Base-by-base conservation (phyloP, 2,888 invertebrate species). In the Aethes cnicana region DNA sequence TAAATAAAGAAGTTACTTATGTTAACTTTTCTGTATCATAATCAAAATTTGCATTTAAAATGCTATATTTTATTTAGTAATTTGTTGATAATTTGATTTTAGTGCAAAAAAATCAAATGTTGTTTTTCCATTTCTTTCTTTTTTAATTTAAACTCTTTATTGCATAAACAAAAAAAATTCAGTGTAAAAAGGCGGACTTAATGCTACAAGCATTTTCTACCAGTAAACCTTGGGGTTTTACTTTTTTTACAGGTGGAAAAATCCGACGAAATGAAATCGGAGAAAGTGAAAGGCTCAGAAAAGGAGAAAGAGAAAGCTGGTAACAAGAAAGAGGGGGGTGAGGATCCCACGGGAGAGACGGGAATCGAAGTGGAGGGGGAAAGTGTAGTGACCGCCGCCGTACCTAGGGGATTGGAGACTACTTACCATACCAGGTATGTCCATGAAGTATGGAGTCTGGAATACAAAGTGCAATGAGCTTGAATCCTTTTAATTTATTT, bases 311-410 rank as follows among this genome's bases (percentile, higher is more conserved):
- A 90, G 53, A 88, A 90, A 68, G 63, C 83, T 50, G 82, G 79
- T 1, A 83, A 78, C 43, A 86, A 77, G 41, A 83, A 84, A 3
- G 86, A 88, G 0, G 78, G 81, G 0, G 84, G 82, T 0, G 90
- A 88, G 4, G 86, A 88, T 2, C 69, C 76, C 0, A 82, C 81
- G 0, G 89, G 91, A 0, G 87, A 91, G 7, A 79, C 87, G 0
- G 90, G 90, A 0, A 77, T 94, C 18, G 93, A 94, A 62, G 84
- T 95, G 1, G 96, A 96, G 58, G 97, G 97, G 0, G 95, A 96
- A 17, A 74, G 84, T 0, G 90, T 95, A 0, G 72, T 87, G 44
- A 97, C 97, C 0, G 73, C 83, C 47, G 91, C 84, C 0, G 95
- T 94, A 8, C 82, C 91, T 0, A 90, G 97, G 57, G 94, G 94